Base-by-base conservation (phyloP, 2,113 vertebrate species). In the Formicarius rufipectus region DNA sequence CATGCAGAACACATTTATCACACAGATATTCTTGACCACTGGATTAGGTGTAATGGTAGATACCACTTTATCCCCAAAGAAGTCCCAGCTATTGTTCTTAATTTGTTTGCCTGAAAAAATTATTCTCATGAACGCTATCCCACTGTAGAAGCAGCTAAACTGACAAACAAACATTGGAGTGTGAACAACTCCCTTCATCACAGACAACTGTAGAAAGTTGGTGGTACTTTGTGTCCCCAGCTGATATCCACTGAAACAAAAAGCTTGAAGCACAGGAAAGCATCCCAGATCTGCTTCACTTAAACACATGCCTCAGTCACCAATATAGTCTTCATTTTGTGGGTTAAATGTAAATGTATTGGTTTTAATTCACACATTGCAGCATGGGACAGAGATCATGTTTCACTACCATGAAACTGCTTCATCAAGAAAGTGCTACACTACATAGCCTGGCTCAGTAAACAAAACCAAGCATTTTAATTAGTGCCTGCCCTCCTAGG, bases 361-460 rank as follows among this genome's bases (percentile, higher is more conserved):
- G 31, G 31, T 4, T 92, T 85, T 68, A 86, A 53, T 58, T 85
- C 5, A 5, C 63, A 42, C 16, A 22, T 24, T 14, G 56, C 33
- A 31, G 2, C 3, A 12, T 10, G 17, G 62, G 31, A 40, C 21
- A 73, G 58, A 92, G 25, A 75, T 49, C 40, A 10, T 0, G 0
- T 63, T 40, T 63, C 63, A 15, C 39, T 40, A 4, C 62, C 2
- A 2, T 19, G 21, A 73, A 93, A 72, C 40, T 49, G 50, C 58
- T 60, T 69, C n/a, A 60, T 58, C 33, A 77, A 58, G 3, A 31
- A 73, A 84, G 35, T 9, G 2, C 71, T 56, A 30, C 30, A 24
- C 49, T 58, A 42, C 7, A 22, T 0, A 24, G 30, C 0, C 0
- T 9, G 30, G 22, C 33, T 75, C 12, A 24, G 23, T 19, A 63